Evolutionary conservation across 2,888 invertebrate genomes (phyloP).

Genomic region (Andrena camellia): DNA sequence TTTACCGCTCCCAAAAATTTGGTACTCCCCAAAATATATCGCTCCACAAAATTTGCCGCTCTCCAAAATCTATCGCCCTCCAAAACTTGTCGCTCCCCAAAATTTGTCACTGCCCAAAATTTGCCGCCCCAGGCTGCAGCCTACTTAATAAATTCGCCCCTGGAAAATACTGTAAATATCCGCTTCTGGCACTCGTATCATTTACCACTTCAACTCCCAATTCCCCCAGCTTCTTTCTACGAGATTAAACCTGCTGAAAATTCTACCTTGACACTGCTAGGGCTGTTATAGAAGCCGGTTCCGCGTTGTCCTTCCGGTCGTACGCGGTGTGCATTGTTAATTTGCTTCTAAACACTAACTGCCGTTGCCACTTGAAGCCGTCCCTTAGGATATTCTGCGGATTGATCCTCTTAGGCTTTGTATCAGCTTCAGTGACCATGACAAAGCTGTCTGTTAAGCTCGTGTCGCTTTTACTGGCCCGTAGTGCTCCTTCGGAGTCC

Average conservation of each 20-base stretch:
- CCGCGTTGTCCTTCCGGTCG: conserved; percentile 98
- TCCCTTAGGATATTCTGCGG: conserved; percentile 85
- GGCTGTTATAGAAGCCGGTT: conserved; percentile 98
- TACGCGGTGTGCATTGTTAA: conserved; percentile 99
- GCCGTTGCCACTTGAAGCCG: conserved; percentile 95
- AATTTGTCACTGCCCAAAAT: no score
- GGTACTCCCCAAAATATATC: no score
- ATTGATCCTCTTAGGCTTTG: conserved; percentile 83
- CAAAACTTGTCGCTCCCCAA: no score
- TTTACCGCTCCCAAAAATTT: no score
- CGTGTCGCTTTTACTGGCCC: conserved; percentile 96
- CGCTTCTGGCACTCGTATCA: no score
- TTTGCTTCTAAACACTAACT: conserved; percentile 96
- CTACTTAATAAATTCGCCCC: no score
- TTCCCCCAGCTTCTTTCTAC: background rate
- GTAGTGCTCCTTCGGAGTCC: conserved; percentile 86
- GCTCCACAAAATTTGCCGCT: no score
- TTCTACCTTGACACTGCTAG: conserved; percentile 94
- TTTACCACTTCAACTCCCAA: no score
- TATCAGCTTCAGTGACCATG: conserved; percentile 89
- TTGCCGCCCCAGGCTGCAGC: no score
- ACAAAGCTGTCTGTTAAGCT: conserved; percentile 96
- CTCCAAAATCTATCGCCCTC: no score
- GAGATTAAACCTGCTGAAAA: background rate
- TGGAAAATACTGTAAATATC: no score